phyloP scores from a whole-genome alignment of 2,888 invertebrate species.

The Brachylomia viminalis region DNA sequence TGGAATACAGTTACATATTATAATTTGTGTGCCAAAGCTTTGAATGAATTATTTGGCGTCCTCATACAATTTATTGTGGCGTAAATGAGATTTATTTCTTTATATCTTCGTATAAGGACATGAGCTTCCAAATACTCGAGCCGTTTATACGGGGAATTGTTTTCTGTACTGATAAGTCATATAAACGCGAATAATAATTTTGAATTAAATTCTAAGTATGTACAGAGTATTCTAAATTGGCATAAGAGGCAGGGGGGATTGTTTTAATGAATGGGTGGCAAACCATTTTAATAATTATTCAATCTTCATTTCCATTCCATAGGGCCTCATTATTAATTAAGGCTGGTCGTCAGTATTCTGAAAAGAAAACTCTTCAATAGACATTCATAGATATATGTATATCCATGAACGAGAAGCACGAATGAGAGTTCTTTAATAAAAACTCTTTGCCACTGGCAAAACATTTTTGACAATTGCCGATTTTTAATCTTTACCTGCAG shows the following conservation, averaged over 20 bases:
- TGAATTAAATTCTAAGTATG: constrained; percentile 12
- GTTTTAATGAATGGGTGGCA: background rate
- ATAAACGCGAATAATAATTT: constrained; percentile 31
- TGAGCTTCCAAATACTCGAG: constrained; percentile 48
- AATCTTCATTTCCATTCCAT: too few species aligned
- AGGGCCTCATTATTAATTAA: background rate
- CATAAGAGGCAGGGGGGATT: background rate
- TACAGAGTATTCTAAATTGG: background rate
- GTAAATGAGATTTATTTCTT: constrained; percentile 64
- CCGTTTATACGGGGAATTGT: constrained; percentile 38
- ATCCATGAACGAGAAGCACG: too few species aligned
- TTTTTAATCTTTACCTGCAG: too few species aligned
- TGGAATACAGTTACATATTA: constrained; percentile 28
- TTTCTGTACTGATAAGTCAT: constrained; percentile 23
- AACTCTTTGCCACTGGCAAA: background rate
- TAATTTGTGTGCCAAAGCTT: constrained; percentile 54
- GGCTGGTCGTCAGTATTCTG: background rate
- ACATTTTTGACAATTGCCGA: too few species aligned
- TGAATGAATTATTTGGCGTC: constrained; percentile 58
- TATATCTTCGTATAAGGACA: constrained; percentile 59
- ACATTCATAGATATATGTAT: too few species aligned
- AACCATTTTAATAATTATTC: too few species aligned
- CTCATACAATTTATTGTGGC: constrained; percentile 61
- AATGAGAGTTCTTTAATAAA: too few species aligned
- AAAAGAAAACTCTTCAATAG: background rate